Evolutionary conservation across 2,797 vertebrate genomes (phyloP), one percentile per base, ranked within the genome.

Genomic region (Borostomias antarcticus): DNA sequence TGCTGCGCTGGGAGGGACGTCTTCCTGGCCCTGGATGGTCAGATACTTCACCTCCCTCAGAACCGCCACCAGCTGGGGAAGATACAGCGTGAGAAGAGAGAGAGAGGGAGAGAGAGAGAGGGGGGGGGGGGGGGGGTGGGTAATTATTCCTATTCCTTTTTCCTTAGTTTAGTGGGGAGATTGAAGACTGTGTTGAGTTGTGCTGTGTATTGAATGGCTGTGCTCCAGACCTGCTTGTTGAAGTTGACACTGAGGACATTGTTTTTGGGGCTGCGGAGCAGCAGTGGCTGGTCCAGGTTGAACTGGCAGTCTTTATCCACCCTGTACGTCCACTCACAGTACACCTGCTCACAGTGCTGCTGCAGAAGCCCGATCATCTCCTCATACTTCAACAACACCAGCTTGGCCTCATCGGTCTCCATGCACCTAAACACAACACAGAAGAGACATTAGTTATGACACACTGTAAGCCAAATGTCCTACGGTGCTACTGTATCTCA

Each of bases 21-120:
- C 83, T 2, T 75, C 1, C 60, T 88, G 88, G 10, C 83, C 70
- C 85, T 91, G 92, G 68, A 92, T 87, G 4, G 66, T 86, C 77
- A 93, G 28, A 59, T 92, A 93, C 73, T 93, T 91, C 71, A 94
- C 91, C 58, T 93, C 92, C 23, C 88, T 76, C 47, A 94, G 86
- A n/a, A 90, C 81, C 0, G 85, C 80, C 1, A 85, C 15, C 33
- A 94, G 21, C 94, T 95, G 59, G 40, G 8, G 15, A 43, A 15
- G 0, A n/a, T n/a, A n/a, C n/a, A n/a, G n/a, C n/a, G n/a, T n/a
- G 11, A 0, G 32, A 43, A 13, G 47, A 1, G 0, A 6, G 0
- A 1, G 2, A 23, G 5, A 30, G 4, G 54, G 19, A 4, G n/a
- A n/a, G 15, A n/a, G 21, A 47, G 13, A 60, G 1, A 15, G 23